These are phyloP conservation scores for Danio kyathit DNA, from an alignment of 2,797 vertebrate species.

Conservation along the genomic window DNA sequence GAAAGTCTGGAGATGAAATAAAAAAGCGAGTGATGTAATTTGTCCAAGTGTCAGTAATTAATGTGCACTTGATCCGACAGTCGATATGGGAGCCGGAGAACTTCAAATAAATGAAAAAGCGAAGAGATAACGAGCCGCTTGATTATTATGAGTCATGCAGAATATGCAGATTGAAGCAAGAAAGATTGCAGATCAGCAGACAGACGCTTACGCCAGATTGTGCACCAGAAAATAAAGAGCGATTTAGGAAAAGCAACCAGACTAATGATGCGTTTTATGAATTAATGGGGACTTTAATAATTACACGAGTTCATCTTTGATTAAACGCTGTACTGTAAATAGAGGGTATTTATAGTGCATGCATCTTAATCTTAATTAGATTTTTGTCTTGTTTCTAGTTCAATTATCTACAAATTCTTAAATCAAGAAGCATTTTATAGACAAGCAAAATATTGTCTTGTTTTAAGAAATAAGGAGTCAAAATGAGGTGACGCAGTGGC, in stretches of 20 bases:
- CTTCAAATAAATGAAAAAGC: background rate
- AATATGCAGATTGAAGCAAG: slow-evolving; percentile 35
- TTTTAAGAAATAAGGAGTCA: no score
- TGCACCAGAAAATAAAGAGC: background rate
- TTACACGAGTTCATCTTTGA: no score
- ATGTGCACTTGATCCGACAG: background rate
- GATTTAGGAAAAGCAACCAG: background rate
- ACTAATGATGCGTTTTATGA: slow-evolving; percentile 7
- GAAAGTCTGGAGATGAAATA: background rate
- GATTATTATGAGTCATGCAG: slow-evolving; percentile 3
- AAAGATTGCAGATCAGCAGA: slow-evolving; percentile 18
- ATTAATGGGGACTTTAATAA: background rate
- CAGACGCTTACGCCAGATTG: background rate
- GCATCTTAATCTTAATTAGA: no score
- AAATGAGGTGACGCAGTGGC: no score
- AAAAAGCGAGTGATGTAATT: background rate
- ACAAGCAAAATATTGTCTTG: no score
- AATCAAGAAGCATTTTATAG: no score
- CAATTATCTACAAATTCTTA: no score
- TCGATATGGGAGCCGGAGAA: background rate
- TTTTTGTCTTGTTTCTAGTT: no score
- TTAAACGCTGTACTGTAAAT: no score
- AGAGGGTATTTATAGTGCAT: no score
- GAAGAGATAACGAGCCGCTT: background rate
- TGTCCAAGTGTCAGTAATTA: slow-evolving; percentile 24